These are phyloP conservation scores for Rhabdophis nuchalis DNA, from an alignment of 2,797 vertebrate species.

Conservation along the genomic window DNA sequence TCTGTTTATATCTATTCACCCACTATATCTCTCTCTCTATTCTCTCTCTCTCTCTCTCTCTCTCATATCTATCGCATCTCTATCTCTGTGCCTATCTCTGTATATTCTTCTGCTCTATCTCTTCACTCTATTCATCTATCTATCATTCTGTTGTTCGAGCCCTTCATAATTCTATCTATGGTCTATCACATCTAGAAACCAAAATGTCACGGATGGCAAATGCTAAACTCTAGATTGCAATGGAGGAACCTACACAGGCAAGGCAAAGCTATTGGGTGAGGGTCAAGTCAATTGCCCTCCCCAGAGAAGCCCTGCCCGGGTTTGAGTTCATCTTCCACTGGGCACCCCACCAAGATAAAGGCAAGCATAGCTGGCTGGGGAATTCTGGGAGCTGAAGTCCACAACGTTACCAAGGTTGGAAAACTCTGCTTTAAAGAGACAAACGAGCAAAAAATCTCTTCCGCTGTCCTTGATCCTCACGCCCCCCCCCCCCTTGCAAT, in stretches of 20 bases:
- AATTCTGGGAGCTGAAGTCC: neutral
- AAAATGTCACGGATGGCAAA: neutral
- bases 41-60: too few relatives aligned
- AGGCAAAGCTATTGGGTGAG: neutral
- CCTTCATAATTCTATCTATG: too few relatives aligned
- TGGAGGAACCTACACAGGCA: neutral
- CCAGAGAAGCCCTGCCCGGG: too few relatives aligned
- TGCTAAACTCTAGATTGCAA: neutral
- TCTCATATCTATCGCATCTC: too few relatives aligned
- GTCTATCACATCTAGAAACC: neutral
- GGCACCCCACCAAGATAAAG: too few relatives aligned
- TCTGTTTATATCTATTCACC: too few relatives aligned
- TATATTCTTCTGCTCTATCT: too few relatives aligned
- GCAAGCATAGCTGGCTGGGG: neutral
- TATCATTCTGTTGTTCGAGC: too few relatives aligned
- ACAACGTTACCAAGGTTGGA: neutral
- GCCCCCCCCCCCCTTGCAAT: neutral
- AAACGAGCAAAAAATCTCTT: neutral
- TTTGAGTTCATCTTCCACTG: too few relatives aligned
- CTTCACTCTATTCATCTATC: too few relatives aligned
- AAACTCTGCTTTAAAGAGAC: neutral
- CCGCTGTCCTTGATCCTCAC: neutral
- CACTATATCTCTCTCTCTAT: too few relatives aligned
- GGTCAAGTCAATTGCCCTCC: neutral
- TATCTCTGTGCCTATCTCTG: too few relatives aligned